Evolutionary conservation across 2,797 vertebrate species (phyloP).

Genomic region (Sparus aurata): DNA sequence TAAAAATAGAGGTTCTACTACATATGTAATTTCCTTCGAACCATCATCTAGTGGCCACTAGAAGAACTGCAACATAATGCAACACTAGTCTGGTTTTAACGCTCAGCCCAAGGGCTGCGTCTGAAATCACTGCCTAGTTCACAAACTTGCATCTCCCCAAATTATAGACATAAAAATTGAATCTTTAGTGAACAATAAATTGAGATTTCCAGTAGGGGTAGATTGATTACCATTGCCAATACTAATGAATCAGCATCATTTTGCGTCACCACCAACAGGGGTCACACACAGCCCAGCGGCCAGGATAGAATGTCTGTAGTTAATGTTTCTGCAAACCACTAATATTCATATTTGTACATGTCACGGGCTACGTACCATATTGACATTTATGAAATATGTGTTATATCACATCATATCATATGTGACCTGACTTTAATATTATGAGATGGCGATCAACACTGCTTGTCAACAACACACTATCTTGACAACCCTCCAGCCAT

Average conservation of each 20-base stretch:
- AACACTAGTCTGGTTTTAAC: constrained; percentile 5
- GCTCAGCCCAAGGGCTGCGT: background rate
- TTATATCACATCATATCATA: too few species aligned
- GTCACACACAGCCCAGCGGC: background rate
- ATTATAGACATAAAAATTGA: background rate
- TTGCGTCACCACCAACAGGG: background rate
- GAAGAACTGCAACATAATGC: constrained; percentile 31
- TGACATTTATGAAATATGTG: too few species aligned
- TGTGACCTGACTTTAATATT: too few species aligned
- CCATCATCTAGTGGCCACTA: constrained; percentile 23
- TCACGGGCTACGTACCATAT: too few species aligned
- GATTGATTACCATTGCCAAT: too few species aligned
- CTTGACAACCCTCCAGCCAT: too few species aligned
- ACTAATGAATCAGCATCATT: background rate
- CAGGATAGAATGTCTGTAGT: too few species aligned
- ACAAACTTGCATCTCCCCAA: background rate
- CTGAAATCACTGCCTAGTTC: constrained; percentile 7
- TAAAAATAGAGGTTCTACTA: background rate
- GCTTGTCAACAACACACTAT: too few species aligned
- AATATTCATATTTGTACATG: too few species aligned
- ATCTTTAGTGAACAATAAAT: background rate
- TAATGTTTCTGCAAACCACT: too few species aligned
- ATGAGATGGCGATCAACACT: too few species aligned
- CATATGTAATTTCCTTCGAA: constrained; percentile 6
- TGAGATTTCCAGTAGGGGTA: background rate